These are phyloP conservation scores for Adela reaumurella DNA, from an alignment of 2,888 invertebrate species.

Conservation along the genomic window DNA sequence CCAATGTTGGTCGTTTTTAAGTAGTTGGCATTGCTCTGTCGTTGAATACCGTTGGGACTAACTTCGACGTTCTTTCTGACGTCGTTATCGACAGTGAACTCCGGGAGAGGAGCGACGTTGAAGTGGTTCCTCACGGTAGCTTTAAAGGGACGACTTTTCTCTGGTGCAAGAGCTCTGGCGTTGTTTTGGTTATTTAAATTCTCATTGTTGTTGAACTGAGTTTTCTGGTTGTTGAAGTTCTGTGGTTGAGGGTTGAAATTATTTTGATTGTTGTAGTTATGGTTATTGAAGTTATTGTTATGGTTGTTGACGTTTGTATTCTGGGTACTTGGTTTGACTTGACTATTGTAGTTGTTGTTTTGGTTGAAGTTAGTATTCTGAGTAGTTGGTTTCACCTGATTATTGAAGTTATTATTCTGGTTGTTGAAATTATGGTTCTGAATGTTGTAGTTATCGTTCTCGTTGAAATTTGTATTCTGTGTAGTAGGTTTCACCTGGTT, in stretches of 20 bases:
- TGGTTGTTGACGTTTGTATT: constrained; percentile 21
- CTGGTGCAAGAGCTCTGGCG: constrained; percentile 26
- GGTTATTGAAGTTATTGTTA: constrained; percentile 12
- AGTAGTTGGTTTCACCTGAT: too few relatives aligned
- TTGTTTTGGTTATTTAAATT: constrained; percentile 3
- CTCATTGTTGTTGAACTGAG: too few relatives aligned
- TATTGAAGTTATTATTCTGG: too few relatives aligned
- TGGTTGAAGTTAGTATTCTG: too few relatives aligned
- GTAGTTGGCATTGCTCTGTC: constrained; percentile 24
- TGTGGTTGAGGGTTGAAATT: constrained; percentile 14
- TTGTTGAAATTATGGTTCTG: not conserved
- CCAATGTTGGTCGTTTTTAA: constrained; percentile 21
- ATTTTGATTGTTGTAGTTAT: constrained; percentile 17
- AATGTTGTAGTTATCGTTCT: constrained; percentile 4
- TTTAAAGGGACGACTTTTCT: constrained; percentile 24
- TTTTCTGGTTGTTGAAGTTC: constrained; percentile 3
- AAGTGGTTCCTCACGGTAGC: constrained; percentile 38
- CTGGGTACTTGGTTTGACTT: constrained; percentile 6
- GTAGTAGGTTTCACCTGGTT: constrained; percentile 15
- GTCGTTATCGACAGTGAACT: constrained; percentile 25
- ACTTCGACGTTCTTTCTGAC: constrained; percentile 21
- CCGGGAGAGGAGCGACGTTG: constrained; percentile 24
- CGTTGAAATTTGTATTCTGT: constrained; percentile 25
- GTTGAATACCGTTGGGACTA: constrained; percentile 10
- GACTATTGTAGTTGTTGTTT: constrained; percentile 13